Percentiles rank a stretch among this genome's conserved stretches.
These are phyloP conservation scores for Yponomeuta cagnagella DNA, from an alignment of 2,888 invertebrate genomes.

Conservation along the genomic window DNA sequence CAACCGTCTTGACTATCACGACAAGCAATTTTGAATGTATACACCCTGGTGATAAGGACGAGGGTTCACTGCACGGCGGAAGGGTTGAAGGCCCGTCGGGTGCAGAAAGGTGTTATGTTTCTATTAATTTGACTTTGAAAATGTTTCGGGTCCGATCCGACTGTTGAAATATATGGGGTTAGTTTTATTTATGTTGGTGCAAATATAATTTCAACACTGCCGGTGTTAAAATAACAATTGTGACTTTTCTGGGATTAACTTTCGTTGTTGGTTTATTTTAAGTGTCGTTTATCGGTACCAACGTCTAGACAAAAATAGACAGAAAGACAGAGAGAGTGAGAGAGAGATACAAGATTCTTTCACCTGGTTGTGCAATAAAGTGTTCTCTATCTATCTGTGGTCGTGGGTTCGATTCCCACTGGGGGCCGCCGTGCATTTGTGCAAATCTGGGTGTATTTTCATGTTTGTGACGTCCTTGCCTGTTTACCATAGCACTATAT, in stretches of 20 bases:
- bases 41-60: not conserved
- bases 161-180: constrained; percentile 6
- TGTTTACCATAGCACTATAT: too few relatives aligned
- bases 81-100: constrained; percentile 25
- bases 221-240: not conserved
- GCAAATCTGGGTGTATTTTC: too few relatives aligned
- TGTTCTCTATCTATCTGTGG: too few relatives aligned
- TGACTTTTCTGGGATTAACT: not conserved
- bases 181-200: constrained; percentile 11
- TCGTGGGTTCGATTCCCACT: too few relatives aligned
- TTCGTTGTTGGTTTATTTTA: not conserved
- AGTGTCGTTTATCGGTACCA: not conserved
- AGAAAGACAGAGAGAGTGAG: too few relatives aligned
- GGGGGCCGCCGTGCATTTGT: too few relatives aligned
- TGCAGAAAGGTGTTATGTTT: constrained; percentile 50
- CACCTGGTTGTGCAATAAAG: too few relatives aligned
- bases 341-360: too few relatives aligned
- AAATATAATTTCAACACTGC: constrained; percentile 4
- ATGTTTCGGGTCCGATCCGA: constrained; percentile 37
- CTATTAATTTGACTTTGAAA: constrained; percentile 58
- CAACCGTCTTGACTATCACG: constrained; percentile 31
- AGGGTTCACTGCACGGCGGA: constrained; percentile 21
- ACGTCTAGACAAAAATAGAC: too few relatives aligned
- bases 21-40: constrained; percentile 13
- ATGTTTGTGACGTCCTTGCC: too few relatives aligned